phyloP scores from a whole-genome alignment of 2,113 vertebrate species.

The Delphinapterus leucas region DNA sequence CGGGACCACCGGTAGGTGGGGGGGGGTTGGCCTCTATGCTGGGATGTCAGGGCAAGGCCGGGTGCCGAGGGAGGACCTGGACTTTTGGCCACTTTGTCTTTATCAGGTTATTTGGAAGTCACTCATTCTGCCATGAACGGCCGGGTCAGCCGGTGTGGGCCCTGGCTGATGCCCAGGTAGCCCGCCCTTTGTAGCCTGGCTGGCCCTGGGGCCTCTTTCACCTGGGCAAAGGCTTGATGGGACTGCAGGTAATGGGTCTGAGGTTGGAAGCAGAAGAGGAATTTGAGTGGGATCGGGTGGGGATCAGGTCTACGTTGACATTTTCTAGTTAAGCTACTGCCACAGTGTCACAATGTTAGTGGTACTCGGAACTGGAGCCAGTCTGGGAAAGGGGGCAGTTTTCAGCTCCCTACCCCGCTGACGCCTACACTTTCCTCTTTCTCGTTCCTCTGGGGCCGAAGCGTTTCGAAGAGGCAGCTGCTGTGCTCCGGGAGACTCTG shows the following conservation, averaged over 20 bases:
- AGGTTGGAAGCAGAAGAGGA: neutral
- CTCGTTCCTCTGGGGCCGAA: conserved; percentile 60
- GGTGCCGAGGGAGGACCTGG: neutral
- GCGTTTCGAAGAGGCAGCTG: conserved; percentile 85
- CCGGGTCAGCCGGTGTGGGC: conserved; percentile 82
- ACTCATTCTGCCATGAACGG: conserved; percentile 90
- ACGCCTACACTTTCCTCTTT: neutral
- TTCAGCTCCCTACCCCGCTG: neutral
- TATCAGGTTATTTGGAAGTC: conserved; percentile 90
- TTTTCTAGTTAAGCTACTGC: neutral
- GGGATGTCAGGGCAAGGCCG: neutral
- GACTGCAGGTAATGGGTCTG: conserved; percentile 84
- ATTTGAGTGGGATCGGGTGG: no score
- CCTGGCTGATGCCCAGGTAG: conserved; percentile 83
- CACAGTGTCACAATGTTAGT: neutral
- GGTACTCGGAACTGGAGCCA: neutral
- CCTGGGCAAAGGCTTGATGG: conserved; percentile 89
- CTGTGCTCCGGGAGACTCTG: conserved; percentile 84
- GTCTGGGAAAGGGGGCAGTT: neutral
- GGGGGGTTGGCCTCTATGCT: neutral
- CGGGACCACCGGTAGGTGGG: conserved; percentile 85
- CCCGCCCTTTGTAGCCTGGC: conserved; percentile 81
- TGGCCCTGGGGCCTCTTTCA: conserved; percentile 91
- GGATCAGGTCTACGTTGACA: neutral
- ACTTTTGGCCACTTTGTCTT: neutral